Evolutionary conservation across 2,888 invertebrate genomes (phyloP), one percentile per base, ranked within the genome.

Genomic region (Trissonchulus latispiculum): DNA sequence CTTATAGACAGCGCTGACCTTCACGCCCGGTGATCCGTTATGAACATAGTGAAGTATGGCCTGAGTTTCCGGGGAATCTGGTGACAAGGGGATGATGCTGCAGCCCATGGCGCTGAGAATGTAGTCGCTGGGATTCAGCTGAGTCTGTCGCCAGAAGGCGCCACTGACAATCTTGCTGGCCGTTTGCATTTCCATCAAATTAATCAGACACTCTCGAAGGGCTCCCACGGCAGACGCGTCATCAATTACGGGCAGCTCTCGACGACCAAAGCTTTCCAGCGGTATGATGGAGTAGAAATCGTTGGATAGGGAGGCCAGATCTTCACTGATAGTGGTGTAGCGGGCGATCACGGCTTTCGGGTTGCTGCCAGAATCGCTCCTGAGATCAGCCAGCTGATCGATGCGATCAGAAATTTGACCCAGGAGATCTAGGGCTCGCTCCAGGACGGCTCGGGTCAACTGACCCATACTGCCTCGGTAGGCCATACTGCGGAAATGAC

Each of bases 201-300:
- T 23, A 23, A 23, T 48, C 48, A 48, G 48, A 48, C 48, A 48
- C 8, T 23, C 8, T 23, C 23, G 48, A 8, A 48, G 48, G 48
- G 48, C 8, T 23, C 8, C 8, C 48, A 48, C 8, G 23, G 48
- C 8, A 23, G 48, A 8, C 48, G 78, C 76, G 62, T 79, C 77
- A 66, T 81, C 79, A 1, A 86, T 80, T 3, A 85, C 84, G 36
- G 78, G 78, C 23, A 86, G 78, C 73, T 80, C 80, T 75, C 85
- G 84, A 77, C 80, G 83, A 31, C 83, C 82, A 76, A 81, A 86
- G 23, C 85, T 85, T 48, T 82, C 80, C 59, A 80, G 78, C 29
- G 87, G 87, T 48, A 87, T 80, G 48, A 85, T 77, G 70, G 84
- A 81, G 79, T 85, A 86, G 79, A 85, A 86, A 74, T 85, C 84